phyloP scores from a whole-genome alignment of 1,140 invertebrate genomes.

The Stegodyphus dumicola region DNA sequence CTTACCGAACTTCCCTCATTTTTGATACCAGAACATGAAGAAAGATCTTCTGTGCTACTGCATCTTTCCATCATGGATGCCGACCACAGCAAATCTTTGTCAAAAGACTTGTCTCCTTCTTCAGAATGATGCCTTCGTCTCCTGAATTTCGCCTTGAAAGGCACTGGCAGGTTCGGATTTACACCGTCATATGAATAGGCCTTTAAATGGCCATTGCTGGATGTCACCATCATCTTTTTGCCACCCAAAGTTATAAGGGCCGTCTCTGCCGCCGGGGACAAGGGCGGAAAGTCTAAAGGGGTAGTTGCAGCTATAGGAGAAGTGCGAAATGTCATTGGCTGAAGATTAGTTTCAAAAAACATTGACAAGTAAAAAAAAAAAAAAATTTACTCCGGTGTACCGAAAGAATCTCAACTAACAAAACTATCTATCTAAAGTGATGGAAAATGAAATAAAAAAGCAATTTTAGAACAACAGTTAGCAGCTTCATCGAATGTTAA shows the following conservation, averaged over 20 bases:
- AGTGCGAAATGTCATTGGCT: too few species aligned
- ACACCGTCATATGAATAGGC: slow-evolving; percentile 63
- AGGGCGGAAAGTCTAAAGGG: neutral
- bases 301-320: neutral
- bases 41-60: neutral
- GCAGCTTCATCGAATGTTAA: too few species aligned
- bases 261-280: neutral
- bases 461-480: too few species aligned
- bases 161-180: slow-evolving; percentile 62
- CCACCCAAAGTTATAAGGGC: neutral
- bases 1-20: neutral
- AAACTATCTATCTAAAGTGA: too few species aligned
- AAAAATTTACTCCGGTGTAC: too few species aligned
- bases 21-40: neutral
- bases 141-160: slow-evolving; percentile 59
- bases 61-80: neutral
- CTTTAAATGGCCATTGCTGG: slow-evolving; percentile 53
- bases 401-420: too few species aligned
- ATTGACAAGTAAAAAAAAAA: too few species aligned
- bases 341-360: too few species aligned
- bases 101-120: neutral
- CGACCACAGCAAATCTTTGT: too few species aligned
- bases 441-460: too few species aligned
- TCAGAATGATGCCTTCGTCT: neutral
- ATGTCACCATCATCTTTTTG: slow-evolving; percentile 20